Evolutionary conservation across 2,797 vertebrate genomes (phyloP).

Genomic region (Pteropus rufus): DNA sequence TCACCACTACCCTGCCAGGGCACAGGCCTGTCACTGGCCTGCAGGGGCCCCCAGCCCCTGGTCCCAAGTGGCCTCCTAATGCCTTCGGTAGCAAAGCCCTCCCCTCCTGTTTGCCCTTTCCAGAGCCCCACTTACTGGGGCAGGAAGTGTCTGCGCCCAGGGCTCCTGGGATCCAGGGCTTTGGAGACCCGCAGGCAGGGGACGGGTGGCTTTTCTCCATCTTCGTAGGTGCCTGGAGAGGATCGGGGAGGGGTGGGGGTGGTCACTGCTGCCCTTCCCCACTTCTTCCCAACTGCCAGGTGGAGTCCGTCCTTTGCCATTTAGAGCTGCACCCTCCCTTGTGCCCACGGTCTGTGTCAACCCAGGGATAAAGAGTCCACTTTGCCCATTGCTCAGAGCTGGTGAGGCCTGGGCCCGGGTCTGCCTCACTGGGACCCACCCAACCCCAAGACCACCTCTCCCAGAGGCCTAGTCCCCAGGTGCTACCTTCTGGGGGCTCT

Average conservation of each 20-base stretch:
- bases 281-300: background rate
- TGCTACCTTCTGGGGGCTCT: background rate
- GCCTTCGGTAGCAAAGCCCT: background rate
- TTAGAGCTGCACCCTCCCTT: background rate
- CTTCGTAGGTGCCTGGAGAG: conserved; percentile 88
- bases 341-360: fast-evolving
- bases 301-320: background rate
- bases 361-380: background rate
- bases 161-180: conserved; percentile 80
- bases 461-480: background rate
- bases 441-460: background rate
- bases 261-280: background rate
- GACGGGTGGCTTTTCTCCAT: conserved; percentile 87
- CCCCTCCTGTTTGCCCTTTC: background rate
- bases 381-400: background rate
- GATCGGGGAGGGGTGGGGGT: fast-evolving
- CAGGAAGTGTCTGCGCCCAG: conserved; percentile 73
- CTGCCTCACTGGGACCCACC: background rate
- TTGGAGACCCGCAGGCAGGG: conserved; percentile 91
- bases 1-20: conserved; percentile 86
- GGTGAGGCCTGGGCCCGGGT: background rate
- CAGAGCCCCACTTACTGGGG: conserved; percentile 77
- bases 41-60: background rate
- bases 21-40: conserved; percentile 29
- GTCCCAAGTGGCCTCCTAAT: background rate